Conservation (phyloP, 2,797 vertebrate genomes). For the Danio jaintianensis region DNA sequence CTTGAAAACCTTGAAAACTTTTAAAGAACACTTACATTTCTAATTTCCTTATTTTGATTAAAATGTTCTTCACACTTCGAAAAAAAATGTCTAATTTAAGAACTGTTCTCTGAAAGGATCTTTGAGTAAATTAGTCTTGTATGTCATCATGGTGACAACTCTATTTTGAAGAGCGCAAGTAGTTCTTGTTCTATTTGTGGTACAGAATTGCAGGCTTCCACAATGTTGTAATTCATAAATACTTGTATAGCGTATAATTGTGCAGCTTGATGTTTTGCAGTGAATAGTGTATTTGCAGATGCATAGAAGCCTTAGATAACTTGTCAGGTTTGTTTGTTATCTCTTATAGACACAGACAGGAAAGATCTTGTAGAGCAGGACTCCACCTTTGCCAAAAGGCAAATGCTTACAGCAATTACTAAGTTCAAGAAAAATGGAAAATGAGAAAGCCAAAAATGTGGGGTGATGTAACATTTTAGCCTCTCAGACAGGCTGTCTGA, state of each 20-base stretch:
- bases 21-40: too few relatives aligned
- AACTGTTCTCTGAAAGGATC: too few relatives aligned
- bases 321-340: slow-evolving; percentile 42
- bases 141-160: too few relatives aligned
- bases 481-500: slow-evolving; percentile 7
- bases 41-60: too few relatives aligned
- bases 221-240: not conserved
- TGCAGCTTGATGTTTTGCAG: not conserved
- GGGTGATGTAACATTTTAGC: slow-evolving; percentile 1
- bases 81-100: too few relatives aligned
- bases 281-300: slow-evolving; percentile 21
- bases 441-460: slow-evolving; percentile 3
- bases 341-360: slow-evolving; percentile 45
- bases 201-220: not conserved
- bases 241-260: not conserved
- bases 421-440: not conserved
- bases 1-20: too few relatives aligned
- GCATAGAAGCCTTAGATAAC: slow-evolving; percentile 34
- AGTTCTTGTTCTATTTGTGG: not conserved
- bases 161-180: too few relatives aligned
- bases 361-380: slow-evolving; percentile 17
- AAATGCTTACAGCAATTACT: slow-evolving; percentile 35
- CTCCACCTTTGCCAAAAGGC: slow-evolving; percentile 27
- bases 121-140: too few relatives aligned
- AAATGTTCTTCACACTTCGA: too few relatives aligned